Evolutionary conservation across 2,797 vertebrate genomes (phyloP).

Genomic region (Notolepis coatsorum): DNA sequence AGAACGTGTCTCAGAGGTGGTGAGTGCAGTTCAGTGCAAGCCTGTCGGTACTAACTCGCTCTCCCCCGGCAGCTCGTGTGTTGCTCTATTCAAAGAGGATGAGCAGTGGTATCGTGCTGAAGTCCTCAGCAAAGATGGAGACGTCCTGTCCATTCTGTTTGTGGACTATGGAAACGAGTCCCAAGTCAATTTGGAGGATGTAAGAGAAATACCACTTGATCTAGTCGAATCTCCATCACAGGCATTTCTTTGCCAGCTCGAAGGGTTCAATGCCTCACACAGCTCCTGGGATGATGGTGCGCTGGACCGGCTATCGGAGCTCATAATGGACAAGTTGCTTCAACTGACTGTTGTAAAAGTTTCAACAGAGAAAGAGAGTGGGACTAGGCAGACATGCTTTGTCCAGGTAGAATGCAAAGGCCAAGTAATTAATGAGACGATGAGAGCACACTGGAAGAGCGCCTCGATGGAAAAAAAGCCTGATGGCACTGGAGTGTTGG

Average conservation of each 20-base stretch:
- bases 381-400: constrained; percentile 67
- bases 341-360: constrained; percentile 80
- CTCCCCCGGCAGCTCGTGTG: constrained; percentile 78
- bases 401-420: constrained; percentile 84
- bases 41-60: constrained; percentile 45
- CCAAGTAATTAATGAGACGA: constrained; percentile 79
- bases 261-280: constrained; percentile 80
- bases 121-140: constrained; percentile 69
- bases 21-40: constrained; percentile 36
- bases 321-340: constrained; percentile 78
- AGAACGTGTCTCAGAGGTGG: constrained; percentile 70
- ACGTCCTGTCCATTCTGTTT: constrained; percentile 76
- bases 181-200: constrained; percentile 63
- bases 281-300: constrained; percentile 84
- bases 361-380: constrained; percentile 35
- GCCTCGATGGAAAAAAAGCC: constrained; percentile 14
- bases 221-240: constrained; percentile 81
- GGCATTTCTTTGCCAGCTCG: constrained; percentile 89
- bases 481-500: background rate
- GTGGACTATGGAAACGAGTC: constrained; percentile 92
- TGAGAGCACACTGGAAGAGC: constrained; percentile 80
- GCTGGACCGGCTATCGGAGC: constrained; percentile 76
- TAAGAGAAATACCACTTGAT: constrained; percentile 78
- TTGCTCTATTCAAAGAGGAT: constrained; percentile 85
- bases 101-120: constrained; percentile 89